Base-by-base conservation (phyloP, 2,113 vertebrate genomes). In the Eurystomus gularis region DNA sequence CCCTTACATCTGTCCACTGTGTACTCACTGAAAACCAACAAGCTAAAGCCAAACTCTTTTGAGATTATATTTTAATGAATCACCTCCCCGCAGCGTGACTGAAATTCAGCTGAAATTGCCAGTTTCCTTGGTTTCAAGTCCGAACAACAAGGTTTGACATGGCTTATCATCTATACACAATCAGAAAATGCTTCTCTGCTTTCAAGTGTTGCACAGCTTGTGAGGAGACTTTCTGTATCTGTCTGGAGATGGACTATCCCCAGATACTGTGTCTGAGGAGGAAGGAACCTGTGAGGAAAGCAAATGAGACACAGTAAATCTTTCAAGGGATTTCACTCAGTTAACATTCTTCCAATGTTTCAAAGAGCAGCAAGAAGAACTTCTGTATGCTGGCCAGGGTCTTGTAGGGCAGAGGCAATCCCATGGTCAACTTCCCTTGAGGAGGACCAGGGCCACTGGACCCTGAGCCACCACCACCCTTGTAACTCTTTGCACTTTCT, bases 401-500 rank as follows among this genome's bases (percentile, higher is more conserved):
- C 44, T 78, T 55, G 29, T 8, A 10, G 15, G 29, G 9, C 42
- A 66, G n/a, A 57, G 13, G 18, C 37, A 88, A 44, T 35, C 23
- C 28, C 26, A 48, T 24, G 48, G 49, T 17, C 37, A 54, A 29
- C 39, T 91, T 75, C 12, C 6, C 29, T 39, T 0, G 0, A 5
- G 6, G 8, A 5, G 3, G 5, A 16, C 4, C 9, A 29, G 57
- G 23, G 19, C 5, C 39, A 7, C n/a, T 72, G 61, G 20, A 40
- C 7, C 5, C 17, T 7, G 21, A n/a, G 11, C 7, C 46, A 28
- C 19, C 26, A n/a, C 23, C 42, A 37, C 8, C 46, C 62, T 81
- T 83, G 73, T 85, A 92, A 75, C 29, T 82, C 75, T 55, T 86
- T 90, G 64, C 77, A 40, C 37, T 66, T 96, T 72, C 76, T 86